phyloP scores from a whole-genome alignment of 2,888 invertebrate species.

The Drosophila demipolita region DNA sequence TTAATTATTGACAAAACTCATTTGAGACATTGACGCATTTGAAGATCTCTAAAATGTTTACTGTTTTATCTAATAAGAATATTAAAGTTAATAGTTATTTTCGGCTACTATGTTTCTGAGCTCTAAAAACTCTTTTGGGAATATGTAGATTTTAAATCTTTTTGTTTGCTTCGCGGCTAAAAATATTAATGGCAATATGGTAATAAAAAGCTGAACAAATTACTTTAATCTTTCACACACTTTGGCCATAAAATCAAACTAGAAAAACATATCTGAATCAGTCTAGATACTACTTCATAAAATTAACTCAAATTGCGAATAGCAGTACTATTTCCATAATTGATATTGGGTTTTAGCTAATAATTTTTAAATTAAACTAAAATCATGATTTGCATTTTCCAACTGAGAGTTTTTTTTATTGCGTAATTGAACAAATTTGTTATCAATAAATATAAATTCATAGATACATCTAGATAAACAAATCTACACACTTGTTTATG shows the following conservation, averaged over 20 bases:
- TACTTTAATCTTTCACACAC: neutral
- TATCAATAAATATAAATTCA: constrained; percentile 30
- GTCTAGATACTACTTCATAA: neutral
- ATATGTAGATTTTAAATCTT: neutral
- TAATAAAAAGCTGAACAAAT: neutral
- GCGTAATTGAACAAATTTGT: constrained; percentile 55
- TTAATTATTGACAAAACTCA: neutral
- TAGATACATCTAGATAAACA: neutral
- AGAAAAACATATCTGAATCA: neutral
- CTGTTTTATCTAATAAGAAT: neutral
- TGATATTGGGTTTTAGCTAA: constrained; percentile 12
- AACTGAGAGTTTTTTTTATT: constrained; percentile 50
- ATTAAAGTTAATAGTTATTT: neutral
- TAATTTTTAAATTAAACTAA: constrained; percentile 39
- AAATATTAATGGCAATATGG: neutral
- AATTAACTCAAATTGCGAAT: constrained; percentile 10
- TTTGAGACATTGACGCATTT: too few species aligned
- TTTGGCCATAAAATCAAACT: neutral
- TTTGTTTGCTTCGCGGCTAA: neutral
- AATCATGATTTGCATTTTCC: constrained; percentile 58
- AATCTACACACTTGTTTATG: neutral
- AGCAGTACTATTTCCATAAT: neutral
- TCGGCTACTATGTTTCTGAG: neutral
- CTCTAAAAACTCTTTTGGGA: neutral
- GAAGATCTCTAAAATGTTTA: neutral